Percentiles rank a stretch among this genome's conserved stretches.
These are phyloP conservation scores for Ophthalmolycus amberensis DNA, from an alignment of 2,113 vertebrate genomes.

Conservation along the genomic window DNA sequence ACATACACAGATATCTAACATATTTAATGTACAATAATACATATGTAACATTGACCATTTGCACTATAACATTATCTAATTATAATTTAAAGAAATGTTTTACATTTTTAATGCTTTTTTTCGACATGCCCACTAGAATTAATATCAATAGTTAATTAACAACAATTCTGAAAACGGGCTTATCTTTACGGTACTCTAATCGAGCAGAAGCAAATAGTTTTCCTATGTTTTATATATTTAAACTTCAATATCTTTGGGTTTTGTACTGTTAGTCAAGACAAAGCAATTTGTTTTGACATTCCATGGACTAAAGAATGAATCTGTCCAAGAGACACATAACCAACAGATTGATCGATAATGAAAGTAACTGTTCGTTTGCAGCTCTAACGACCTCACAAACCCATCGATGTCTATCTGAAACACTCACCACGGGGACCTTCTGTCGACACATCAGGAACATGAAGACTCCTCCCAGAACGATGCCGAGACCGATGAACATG, in stretches of 20 bases:
- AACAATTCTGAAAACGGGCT: neutral
- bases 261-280: neutral
- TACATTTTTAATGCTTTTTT: neutral
- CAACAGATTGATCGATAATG: neutral
- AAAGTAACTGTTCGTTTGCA: neutral
- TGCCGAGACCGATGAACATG: slow-evolving; percentile 88
- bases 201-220: neutral
- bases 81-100: neutral
- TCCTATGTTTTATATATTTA: neutral
- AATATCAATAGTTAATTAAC: neutral
- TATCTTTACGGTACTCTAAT: neutral
- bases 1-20: neutral
- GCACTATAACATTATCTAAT: neutral
- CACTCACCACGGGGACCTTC: slow-evolving; percentile 85
- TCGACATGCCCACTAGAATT: neutral
- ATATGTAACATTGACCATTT: neutral
- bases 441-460: slow-evolving; percentile 85
- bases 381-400: neutral
- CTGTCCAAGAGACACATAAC: neutral
- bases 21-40: neutral
- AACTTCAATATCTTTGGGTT: neutral
- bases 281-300: neutral
- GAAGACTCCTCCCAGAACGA: slow-evolving; percentile 89
- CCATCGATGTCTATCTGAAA: neutral
- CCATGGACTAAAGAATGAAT: neutral